A percentile compares a stretch with the other conserved stretches of the same genome.
Evolutionary conservation across 2,888 invertebrate species (phyloP).

Genomic region (Actias luna): DNA sequence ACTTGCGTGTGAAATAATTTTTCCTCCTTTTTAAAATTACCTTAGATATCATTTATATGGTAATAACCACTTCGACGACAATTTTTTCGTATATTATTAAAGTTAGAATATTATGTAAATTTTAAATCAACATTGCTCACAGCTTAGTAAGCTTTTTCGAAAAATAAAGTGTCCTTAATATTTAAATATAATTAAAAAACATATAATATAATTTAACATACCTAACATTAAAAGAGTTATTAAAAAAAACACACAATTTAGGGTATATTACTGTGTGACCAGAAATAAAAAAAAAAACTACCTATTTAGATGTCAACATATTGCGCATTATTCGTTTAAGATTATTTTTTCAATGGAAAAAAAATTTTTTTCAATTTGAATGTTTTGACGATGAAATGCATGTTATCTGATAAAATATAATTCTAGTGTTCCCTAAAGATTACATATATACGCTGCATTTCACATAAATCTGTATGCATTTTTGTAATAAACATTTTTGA

Average conservation of each 20-base stretch:
- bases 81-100: background rate
- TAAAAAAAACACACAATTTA: background rate
- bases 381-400: background rate
- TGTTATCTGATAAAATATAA: background rate
- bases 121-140: conserved; percentile 1
- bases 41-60: background rate
- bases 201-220: background rate
- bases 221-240: background rate
- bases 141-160: background rate
- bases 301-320: background rate
- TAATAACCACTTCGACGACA: background rate
- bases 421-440: conserved; percentile 26
- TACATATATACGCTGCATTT: conserved; percentile 54
- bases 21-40: background rate
- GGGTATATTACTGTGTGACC: background rate
- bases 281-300: background rate
- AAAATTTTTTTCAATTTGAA: background rate
- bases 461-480: conserved; percentile 42
- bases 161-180: conserved; percentile 19
- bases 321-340: background rate
- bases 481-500: conserved; percentile 30
- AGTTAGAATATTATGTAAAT: background rate
- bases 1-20: background rate
- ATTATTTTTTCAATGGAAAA: background rate
- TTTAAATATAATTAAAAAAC: background rate